Conservation (phyloP, 2,113 vertebrate genomes). For the Steatornis caripensis region DNA sequence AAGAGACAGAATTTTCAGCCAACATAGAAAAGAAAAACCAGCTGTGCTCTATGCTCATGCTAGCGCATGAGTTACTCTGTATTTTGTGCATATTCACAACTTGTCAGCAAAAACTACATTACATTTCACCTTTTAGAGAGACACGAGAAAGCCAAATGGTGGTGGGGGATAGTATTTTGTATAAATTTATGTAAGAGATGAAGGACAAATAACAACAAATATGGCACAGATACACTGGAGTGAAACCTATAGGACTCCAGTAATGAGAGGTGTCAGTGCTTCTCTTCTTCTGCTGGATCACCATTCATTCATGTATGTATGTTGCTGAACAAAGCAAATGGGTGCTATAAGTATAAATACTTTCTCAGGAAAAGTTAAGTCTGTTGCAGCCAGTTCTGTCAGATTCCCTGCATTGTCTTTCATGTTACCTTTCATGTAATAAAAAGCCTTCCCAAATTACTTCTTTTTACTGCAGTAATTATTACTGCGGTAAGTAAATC, state of each 20-base stretch:
- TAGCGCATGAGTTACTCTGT: neutral
- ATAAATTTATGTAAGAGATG: neutral
- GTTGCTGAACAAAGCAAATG: neutral
- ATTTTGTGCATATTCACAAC: neutral
- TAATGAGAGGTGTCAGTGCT: neutral
- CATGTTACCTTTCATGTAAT: neutral
- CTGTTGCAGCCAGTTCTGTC: neutral
- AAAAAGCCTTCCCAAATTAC: neutral
- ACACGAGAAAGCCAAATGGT: neutral
- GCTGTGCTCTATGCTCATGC: accelerated
- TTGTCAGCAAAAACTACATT: neutral
- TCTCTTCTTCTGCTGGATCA: neutral
- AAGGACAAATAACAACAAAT: neutral
- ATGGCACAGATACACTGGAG: neutral
- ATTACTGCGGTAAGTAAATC: too few species aligned
- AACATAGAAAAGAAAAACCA: neutral
- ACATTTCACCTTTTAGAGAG: neutral
- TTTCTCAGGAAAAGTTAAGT: neutral
- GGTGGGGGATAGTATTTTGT: neutral
- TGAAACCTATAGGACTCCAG: neutral
- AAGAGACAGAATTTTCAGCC: neutral
- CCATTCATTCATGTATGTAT: neutral
- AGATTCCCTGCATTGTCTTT: neutral
- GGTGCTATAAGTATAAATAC: neutral
- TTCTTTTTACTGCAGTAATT: neutral